Conservation (phyloP, 2,888 invertebrate genomes). For the Eulithis testata region DNA sequence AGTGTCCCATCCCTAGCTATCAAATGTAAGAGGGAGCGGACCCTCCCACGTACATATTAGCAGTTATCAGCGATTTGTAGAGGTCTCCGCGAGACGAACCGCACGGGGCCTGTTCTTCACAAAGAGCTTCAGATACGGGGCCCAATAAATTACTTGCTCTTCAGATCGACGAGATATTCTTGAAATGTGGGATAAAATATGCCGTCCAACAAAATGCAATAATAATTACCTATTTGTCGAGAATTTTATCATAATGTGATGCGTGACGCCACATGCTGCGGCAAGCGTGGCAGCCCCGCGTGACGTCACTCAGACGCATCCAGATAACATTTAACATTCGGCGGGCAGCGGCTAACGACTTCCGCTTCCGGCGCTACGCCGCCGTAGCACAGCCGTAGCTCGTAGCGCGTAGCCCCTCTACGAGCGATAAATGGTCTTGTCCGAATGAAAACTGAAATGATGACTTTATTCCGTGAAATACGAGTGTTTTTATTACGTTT, state of each 20-base stretch:
- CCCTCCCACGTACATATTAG: constrained; percentile 16
- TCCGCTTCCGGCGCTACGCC: constrained; percentile 66
- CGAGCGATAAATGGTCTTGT: constrained; percentile 44
- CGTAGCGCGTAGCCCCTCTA: constrained; percentile 39
- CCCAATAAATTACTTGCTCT: too few species aligned
- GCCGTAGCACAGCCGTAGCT: constrained; percentile 45
- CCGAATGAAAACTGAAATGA: constrained; percentile 50
- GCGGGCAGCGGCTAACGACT: constrained; percentile 65
- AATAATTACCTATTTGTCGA: too few species aligned
- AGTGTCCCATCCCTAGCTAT: constrained; percentile 26
- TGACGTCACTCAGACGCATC: constrained; percentile 38
- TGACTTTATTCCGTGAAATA: constrained; percentile 56
- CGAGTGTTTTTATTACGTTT: constrained; percentile 56
- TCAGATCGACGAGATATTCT: too few species aligned
- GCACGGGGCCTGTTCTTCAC: too few species aligned
- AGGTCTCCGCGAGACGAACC: too few species aligned
- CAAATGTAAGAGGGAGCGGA: constrained; percentile 20
- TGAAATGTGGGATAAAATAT: too few species aligned
- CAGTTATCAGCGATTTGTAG: constrained; percentile 33
- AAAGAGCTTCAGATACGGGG: too few species aligned
- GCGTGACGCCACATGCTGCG: not conserved
- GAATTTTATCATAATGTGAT: not conserved
- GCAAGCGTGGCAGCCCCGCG: constrained; percentile 10
- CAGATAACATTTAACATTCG: constrained; percentile 51
- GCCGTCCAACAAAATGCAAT: too few species aligned